Conservation (phyloP, 2,888 invertebrate genomes). For the Phorcus lineatus region DNA sequence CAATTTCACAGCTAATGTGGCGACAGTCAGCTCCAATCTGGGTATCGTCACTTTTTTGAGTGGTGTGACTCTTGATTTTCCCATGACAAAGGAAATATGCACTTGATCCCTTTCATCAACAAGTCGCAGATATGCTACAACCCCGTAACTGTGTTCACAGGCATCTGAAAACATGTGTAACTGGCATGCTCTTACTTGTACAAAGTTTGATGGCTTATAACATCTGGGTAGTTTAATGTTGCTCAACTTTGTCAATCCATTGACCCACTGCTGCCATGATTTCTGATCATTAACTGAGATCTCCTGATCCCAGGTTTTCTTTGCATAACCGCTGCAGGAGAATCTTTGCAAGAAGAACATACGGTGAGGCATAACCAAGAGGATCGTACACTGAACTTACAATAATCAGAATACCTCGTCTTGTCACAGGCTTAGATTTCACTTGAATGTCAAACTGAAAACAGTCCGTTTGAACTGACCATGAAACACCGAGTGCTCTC, state of each 20-base stretch:
- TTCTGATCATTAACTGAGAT: background rate
- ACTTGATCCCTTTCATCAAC: background rate
- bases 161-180: background rate
- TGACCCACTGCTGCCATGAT: conserved; percentile 2
- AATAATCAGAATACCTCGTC: background rate
- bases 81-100: background rate
- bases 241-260: background rate
- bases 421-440: background rate
- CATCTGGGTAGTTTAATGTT: background rate
- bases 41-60: too few species aligned
- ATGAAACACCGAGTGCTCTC: background rate
- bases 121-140: background rate
- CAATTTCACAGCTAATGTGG: too few species aligned
- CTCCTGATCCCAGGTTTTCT: background rate
- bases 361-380: background rate
- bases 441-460: background rate
- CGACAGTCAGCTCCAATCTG: too few species aligned
- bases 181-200: too few species aligned
- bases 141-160: background rate
- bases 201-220: too few species aligned
- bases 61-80: too few species aligned
- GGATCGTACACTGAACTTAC: background rate
- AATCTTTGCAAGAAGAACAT: background rate
- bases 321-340: background rate
- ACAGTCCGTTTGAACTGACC: background rate